Conservation (phyloP, 2,113 vertebrate species). For the Synchiropus splendidus region DNA sequence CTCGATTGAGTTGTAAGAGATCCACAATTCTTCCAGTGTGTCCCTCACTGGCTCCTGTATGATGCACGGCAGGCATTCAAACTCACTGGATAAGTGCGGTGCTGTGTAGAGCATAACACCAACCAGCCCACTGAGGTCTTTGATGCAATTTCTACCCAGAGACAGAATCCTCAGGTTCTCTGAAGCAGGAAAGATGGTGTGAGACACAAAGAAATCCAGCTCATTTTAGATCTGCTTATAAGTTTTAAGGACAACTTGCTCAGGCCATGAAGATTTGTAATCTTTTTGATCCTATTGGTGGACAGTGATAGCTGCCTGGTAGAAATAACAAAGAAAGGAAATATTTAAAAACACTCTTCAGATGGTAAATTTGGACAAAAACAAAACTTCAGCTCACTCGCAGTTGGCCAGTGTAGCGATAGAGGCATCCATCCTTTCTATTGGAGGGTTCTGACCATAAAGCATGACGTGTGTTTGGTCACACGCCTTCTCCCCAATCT, state of each 20-base stretch:
- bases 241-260: constrained; percentile 80
- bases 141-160: constrained; percentile 93
- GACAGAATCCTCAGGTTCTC: constrained; percentile 92
- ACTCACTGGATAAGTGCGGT: background rate
- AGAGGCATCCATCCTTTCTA: constrained; percentile 91
- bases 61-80: background rate
- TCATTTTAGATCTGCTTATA: background rate
- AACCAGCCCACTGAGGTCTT: constrained; percentile 89
- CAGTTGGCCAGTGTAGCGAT: constrained; percentile 79
- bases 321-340: constrained; percentile 9
- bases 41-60: constrained; percentile 86
- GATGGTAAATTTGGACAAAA: background rate
- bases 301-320: constrained; percentile 88
- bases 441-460: constrained; percentile 84
- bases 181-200: constrained; percentile 35
- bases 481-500: constrained; percentile 73
- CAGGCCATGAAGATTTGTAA: constrained; percentile 84
- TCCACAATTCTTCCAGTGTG: constrained; percentile 89
- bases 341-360: background rate
- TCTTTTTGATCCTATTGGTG: constrained; percentile 98
- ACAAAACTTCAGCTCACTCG: constrained; percentile 73
- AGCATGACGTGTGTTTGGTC: constrained; percentile 86
- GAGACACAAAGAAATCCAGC: background rate
- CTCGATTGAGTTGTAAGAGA: constrained; percentile 94
- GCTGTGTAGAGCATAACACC: constrained; percentile 31